Conservation (phyloP, 2,888 invertebrate genomes). For the Agrotis segetum region DNA sequence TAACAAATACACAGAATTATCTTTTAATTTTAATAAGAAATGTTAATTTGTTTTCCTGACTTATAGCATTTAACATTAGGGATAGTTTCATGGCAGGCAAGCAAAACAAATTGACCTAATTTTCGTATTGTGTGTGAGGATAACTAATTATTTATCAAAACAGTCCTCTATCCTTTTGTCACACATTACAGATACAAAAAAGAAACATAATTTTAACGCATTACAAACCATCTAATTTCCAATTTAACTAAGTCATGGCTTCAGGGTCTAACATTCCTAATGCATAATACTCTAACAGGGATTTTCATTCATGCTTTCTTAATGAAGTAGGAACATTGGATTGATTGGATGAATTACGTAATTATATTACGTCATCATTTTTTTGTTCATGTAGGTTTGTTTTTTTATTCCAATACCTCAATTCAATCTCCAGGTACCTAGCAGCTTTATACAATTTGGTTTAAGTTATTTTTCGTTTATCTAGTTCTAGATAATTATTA, state of each 20-base stretch:
- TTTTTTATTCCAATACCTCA: slow-evolving; percentile 11
- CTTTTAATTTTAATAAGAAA: slow-evolving; percentile 2
- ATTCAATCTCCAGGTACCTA: slow-evolving; percentile 20
- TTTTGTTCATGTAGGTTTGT: neutral
- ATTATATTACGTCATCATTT: neutral
- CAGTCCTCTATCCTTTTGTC: neutral
- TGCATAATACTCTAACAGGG: slow-evolving; percentile 23
- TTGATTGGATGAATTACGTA: neutral
- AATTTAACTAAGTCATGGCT: slow-evolving; percentile 16
- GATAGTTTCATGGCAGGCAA: slow-evolving; percentile 21
- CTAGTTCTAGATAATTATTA: slow-evolving; percentile 17
- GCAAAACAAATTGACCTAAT: neutral
- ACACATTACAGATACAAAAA: neutral
- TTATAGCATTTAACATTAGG: neutral
- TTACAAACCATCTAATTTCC: slow-evolving; percentile 12
- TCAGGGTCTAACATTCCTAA: slow-evolving; percentile 36
- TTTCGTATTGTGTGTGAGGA: neutral
- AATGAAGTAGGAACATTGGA: slow-evolving; percentile 6
- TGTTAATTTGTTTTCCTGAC: neutral
- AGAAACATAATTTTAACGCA: neutral
- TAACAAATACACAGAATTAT: slow-evolving; percentile 31
- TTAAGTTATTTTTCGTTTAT: slow-evolving; percentile 2
- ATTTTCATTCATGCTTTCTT: slow-evolving; percentile 19
- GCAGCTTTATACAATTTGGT: slow-evolving; percentile 22
- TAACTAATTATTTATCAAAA: neutral